phyloP scores from a whole-genome alignment of 2,113 vertebrate species.

The Struthidea cinerea region DNA sequence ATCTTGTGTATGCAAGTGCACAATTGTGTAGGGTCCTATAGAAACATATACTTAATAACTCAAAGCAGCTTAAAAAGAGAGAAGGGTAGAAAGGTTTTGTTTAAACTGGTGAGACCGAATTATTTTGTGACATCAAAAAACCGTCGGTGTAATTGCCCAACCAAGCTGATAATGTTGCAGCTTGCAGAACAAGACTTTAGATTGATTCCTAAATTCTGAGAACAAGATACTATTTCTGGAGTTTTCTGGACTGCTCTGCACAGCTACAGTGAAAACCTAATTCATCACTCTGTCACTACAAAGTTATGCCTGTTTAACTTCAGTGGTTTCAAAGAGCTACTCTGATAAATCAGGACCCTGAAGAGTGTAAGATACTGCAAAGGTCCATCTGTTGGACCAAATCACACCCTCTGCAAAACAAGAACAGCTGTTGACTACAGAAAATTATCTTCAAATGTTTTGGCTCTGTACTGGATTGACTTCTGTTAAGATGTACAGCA shows the following conservation, averaged over 20 bases:
- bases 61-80: not conserved
- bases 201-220: not conserved
- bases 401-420: not conserved
- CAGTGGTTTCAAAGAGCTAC: not conserved
- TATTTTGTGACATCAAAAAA: not conserved
- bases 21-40: not conserved
- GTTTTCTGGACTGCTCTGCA: not conserved
- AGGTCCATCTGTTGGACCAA: not conserved
- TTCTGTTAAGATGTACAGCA: not conserved
- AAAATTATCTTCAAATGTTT: not conserved
- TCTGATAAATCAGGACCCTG: not conserved
- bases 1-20: not conserved
- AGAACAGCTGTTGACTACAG: not conserved
- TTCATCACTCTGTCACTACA: not conserved
- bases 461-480: not conserved
- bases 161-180: not conserved
- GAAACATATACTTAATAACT: not conserved
- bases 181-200: not conserved
- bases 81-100: not conserved
- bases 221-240: not conserved
- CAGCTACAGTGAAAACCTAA: not conserved
- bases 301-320: not conserved
- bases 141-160: not conserved
- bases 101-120: not conserved
- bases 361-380: not conserved